A percentile compares a stretch with the other conserved stretches of the same genome.
Evolutionary conservation across 2,113 vertebrate species (phyloP).

Genomic region (Pachycephala philippinensis): DNA sequence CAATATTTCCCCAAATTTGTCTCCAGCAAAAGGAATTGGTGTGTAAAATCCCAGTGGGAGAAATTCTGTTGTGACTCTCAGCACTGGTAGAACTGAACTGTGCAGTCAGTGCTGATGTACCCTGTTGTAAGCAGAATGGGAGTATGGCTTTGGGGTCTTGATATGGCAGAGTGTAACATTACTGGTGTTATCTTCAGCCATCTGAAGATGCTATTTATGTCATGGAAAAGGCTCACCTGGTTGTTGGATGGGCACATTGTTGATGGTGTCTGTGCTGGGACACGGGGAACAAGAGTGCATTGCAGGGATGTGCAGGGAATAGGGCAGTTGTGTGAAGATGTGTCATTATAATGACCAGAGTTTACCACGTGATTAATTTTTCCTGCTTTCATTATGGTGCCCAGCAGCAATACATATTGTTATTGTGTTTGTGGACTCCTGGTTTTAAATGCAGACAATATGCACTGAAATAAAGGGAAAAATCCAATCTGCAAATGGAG

Average conservation of each 20-base stretch:
- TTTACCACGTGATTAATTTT: background rate
- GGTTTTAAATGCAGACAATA: background rate
- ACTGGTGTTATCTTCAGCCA: background rate
- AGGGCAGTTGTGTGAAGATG: background rate
- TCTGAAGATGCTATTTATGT: slow-evolving; percentile 69
- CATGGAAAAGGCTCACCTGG: slow-evolving; percentile 75
- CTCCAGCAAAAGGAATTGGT: background rate
- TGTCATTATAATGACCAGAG: background rate
- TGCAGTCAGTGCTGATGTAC: background rate
- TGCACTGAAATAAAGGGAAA: background rate
- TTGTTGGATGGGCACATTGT: slow-evolving; percentile 77
- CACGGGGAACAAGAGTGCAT: slow-evolving; percentile 81
- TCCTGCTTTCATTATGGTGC: background rate
- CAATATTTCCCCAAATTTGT: background rate
- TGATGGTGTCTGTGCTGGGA: slow-evolving; percentile 82
- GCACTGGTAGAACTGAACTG: background rate
- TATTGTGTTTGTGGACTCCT: background rate
- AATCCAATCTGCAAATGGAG: background rate
- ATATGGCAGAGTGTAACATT: background rate
- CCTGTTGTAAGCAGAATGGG: background rate
- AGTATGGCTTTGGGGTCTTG: background rate
- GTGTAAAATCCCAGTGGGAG: background rate
- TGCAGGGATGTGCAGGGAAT: slow-evolving; percentile 83
- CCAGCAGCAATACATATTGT: background rate
- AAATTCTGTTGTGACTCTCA: background rate